Evolutionary conservation across 1,140 invertebrate species (phyloP).

Genomic region (Bombus waltoni): DNA sequence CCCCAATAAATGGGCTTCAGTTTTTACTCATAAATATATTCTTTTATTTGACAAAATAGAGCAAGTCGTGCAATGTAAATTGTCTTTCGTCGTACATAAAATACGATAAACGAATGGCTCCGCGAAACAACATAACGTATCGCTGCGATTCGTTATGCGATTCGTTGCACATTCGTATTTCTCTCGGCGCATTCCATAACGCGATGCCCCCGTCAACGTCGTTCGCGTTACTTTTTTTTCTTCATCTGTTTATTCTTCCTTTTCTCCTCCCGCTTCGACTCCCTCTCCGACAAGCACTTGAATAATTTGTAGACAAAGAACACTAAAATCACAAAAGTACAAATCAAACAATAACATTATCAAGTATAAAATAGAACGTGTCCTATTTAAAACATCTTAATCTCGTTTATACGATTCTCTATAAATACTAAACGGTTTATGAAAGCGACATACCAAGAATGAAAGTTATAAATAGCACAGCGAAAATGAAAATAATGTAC

Average conservation of each 20-base stretch:
- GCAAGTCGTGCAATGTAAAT: conserved; percentile 16
- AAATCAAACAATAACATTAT: too few relatives aligned
- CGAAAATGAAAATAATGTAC: conserved; percentile 40
- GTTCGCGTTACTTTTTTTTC: conserved; percentile 77
- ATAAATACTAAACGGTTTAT: conserved; percentile 21
- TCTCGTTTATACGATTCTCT: neutral
- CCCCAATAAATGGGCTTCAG: conserved; percentile 3
- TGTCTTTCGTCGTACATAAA: neutral
- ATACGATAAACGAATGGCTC: neutral
- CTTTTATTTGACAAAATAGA: conserved; percentile 59
- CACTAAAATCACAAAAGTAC: conserved; percentile 85
- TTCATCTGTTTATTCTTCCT: conserved; percentile 83
- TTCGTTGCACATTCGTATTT: neutral
- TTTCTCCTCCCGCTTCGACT: conserved; percentile 85
- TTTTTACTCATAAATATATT: conserved; percentile 56
- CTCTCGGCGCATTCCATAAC: neutral
- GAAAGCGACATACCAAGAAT: conserved; percentile 45
- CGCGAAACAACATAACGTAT: neutral
- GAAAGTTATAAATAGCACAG: conserved; percentile 47
- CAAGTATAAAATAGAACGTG: neutral
- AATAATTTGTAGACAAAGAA: conserved; percentile 93
- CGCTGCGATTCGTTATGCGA: too few relatives aligned
- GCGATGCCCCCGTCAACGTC: too few relatives aligned
- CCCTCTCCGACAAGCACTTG: conserved; percentile 83
- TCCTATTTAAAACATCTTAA: neutral